Conservation (phyloP, 2,888 invertebrate genomes). For the Willowsia nigromaculata region DNA sequence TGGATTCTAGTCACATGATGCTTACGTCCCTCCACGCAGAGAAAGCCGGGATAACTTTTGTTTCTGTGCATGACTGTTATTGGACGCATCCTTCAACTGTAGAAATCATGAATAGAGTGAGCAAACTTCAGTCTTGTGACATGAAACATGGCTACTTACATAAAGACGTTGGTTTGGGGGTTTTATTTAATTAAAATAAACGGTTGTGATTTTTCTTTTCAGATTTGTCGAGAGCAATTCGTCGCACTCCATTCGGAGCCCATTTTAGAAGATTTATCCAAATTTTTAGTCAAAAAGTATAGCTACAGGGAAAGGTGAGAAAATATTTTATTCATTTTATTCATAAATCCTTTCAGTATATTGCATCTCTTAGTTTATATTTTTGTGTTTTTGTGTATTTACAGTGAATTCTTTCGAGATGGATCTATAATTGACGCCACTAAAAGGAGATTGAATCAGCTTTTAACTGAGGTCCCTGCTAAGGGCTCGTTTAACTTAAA, state of each 20-base stretch:
- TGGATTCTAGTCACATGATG: constrained; percentile 99
- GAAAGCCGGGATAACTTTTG: constrained; percentile 91
- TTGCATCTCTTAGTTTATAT: too few species aligned
- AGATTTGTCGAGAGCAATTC: constrained; percentile 98
- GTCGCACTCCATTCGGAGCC: constrained; percentile 96
- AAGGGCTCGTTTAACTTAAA: constrained; percentile 89
- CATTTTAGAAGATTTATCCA: constrained; percentile 92
- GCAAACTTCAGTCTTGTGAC: too few species aligned
- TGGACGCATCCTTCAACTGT: constrained; percentile 98
- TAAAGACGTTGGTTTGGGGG: neutral
- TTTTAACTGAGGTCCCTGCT: constrained; percentile 85
- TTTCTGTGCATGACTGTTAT: constrained; percentile 99
- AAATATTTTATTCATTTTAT: neutral
- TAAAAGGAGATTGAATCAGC: constrained; percentile 84
- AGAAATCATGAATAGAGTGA: constrained; percentile 91
- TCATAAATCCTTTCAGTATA: too few species aligned
- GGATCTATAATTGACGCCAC: constrained; percentile 83
- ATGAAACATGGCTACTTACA: too few species aligned
- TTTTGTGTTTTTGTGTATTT: constrained; percentile 67
- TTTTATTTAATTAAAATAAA: too few species aligned
- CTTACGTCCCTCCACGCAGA: constrained; percentile 95
- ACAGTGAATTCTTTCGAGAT: constrained; percentile 82
- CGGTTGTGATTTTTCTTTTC: constrained; percentile 36
- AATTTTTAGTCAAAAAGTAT: constrained; percentile 86
- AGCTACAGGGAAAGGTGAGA: constrained; percentile 84